A percentile compares a stretch with the other conserved stretches of the same genome.
These are phyloP conservation scores for Iguana delicatissima DNA, from an alignment of 2,797 vertebrate genomes.

Conservation along the genomic window DNA sequence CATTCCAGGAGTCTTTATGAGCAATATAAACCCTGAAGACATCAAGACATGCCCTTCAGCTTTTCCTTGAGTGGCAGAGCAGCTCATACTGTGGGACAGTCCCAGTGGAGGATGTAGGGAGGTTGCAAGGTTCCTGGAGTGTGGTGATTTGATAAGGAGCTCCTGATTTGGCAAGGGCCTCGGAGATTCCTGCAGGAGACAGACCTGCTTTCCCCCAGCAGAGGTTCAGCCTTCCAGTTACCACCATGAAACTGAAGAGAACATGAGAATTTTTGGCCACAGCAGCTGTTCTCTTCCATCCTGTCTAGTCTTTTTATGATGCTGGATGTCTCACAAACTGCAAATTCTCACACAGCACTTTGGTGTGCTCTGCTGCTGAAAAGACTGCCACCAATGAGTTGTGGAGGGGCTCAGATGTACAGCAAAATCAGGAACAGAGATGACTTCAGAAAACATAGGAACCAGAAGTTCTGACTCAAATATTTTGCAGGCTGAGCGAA, in stretches of 20 bases:
- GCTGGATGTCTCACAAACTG: background rate
- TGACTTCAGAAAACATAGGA: background rate
- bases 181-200: background rate
- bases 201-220: background rate
- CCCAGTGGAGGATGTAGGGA: no score
- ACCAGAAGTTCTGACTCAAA: background rate
- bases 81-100: background rate
- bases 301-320: background rate
- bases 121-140: rapidly evolving
- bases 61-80: no score
- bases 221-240: background rate
- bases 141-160: rapidly evolving
- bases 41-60: background rate
- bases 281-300: background rate
- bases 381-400: background rate
- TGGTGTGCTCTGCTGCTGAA: background rate
- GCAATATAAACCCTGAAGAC: no score
- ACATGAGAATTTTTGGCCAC: background rate
- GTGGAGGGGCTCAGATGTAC: background rate
- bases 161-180: no score
- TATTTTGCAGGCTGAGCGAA: background rate
- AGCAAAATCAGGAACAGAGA: background rate
- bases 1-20: no score
- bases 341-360: background rate
- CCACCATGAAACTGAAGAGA: background rate